These are phyloP conservation scores for Sebastes steindachneri DNA, from an alignment of 2,797 vertebrate genomes.

Conservation along the genomic window DNA sequence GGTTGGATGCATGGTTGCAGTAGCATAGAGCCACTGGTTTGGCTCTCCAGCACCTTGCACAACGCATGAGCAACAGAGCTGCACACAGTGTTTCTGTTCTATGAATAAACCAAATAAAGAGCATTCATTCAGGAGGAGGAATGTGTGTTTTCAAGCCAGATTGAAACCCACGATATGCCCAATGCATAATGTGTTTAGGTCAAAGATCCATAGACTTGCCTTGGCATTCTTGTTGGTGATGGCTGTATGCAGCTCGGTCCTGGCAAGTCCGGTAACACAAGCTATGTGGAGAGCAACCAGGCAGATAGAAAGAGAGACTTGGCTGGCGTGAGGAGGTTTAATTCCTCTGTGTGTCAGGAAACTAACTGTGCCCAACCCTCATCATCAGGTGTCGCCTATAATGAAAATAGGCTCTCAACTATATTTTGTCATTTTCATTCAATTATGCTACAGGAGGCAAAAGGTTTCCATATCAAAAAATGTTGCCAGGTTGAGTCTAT, in stretches of 20 bases:
- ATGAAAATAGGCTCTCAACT: slow-evolving; percentile 32
- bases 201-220: background rate
- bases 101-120: background rate
- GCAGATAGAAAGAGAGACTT: background rate
- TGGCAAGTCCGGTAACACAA: slow-evolving; percentile 19
- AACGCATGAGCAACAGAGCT: background rate
- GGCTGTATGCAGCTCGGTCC: background rate
- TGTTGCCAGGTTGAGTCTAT: background rate
- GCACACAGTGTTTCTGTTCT: background rate
- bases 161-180: background rate
- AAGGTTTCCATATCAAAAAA: slow-evolving; percentile 2
- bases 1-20: background rate
- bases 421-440: slow-evolving; percentile 14
- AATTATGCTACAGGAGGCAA: slow-evolving; percentile 4
- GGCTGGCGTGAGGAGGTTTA: slow-evolving; percentile 30
- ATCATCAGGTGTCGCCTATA: background rate
- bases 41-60: background rate
- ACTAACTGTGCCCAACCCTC: slow-evolving; percentile 13
- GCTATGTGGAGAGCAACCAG: slow-evolving; percentile 30
- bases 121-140: background rate
- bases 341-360: slow-evolving; percentile 20
- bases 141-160: background rate
- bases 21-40: background rate
- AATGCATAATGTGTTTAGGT: background rate
- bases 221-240: background rate